phyloP scores from a whole-genome alignment of 2,888 invertebrate genomes.

The Ditula angustiorana region DNA sequence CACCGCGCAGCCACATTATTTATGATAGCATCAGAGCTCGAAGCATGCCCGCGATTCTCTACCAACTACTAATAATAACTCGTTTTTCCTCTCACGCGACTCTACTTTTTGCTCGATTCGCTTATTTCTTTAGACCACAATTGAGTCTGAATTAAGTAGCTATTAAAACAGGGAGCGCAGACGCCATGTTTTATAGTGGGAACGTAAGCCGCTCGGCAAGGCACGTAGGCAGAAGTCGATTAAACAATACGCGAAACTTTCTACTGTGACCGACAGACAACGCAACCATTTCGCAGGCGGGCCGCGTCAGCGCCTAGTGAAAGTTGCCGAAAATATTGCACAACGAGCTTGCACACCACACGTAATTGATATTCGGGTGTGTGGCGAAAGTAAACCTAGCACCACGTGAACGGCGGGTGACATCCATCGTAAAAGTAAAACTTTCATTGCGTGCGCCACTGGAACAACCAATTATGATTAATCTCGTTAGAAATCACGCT shows the following conservation, averaged over 20 bases:
- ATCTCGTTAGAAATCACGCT: constrained; percentile 24
- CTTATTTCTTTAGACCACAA: constrained; percentile 55
- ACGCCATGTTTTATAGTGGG: constrained; percentile 37
- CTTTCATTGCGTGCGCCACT: constrained; percentile 32
- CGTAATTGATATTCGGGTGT: constrained; percentile 81
- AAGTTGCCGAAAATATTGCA: constrained; percentile 84
- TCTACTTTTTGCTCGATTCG: constrained; percentile 68
- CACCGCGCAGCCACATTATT: constrained; percentile 81
- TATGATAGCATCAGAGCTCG: constrained; percentile 83
- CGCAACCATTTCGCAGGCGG: constrained; percentile 81
- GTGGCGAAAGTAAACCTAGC: constrained; percentile 77
- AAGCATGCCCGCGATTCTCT: constrained; percentile 81
- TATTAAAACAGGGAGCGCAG: constrained; percentile 35
- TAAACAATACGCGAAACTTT: constrained; percentile 63
- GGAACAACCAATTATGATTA: constrained; percentile 16
- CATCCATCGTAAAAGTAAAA: constrained; percentile 37
- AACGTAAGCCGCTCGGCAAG: constrained; percentile 25
- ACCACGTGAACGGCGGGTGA: constrained; percentile 39
- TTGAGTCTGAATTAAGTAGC: constrained; percentile 32
- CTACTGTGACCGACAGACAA: constrained; percentile 75
- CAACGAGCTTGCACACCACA: constrained; percentile 70
- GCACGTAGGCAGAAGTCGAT: constrained; percentile 39
- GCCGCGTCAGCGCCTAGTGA: constrained; percentile 80
- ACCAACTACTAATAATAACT: constrained; percentile 80
- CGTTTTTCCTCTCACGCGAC: constrained; percentile 84